A percentile compares a stretch with the other conserved stretches of the same genome.
Conservation (phyloP, 2,888 invertebrate genomes). For the Ctenicera cuprea region DNA sequence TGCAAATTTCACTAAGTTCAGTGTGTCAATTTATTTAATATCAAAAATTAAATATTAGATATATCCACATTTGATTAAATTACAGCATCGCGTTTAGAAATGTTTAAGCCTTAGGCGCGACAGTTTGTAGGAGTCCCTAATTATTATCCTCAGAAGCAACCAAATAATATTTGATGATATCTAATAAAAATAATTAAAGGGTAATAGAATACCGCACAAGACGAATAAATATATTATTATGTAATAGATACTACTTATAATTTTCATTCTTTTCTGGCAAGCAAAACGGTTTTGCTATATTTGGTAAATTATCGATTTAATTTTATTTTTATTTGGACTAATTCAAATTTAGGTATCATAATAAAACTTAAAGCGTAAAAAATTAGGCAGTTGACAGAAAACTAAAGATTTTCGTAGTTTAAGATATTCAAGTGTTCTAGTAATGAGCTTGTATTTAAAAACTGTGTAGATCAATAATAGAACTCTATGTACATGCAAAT, state of each 20-base stretch:
- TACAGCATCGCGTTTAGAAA: conserved; percentile 39
- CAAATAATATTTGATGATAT: conserved; percentile 44
- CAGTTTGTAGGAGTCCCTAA: conserved; percentile 40
- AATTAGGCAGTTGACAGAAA: no score
- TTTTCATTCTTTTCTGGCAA: not conserved
- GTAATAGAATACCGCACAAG: conserved; percentile 38
- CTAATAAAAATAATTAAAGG: conserved; percentile 45
- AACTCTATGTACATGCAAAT: no score
- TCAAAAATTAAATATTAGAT: conserved; percentile 23
- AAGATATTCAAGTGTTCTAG: no score
- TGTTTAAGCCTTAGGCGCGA: conserved; percentile 21
- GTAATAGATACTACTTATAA: conserved; percentile 11
- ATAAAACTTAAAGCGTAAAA: no score
- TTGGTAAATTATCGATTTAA: no score
- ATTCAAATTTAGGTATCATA: no score
- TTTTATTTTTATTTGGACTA: no score
- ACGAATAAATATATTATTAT: conserved; percentile 23
- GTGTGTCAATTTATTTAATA: conserved; percentile 6
- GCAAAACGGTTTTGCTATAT: not conserved
- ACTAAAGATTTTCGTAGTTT: no score
- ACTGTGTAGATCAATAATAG: no score
- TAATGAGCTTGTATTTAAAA: no score
- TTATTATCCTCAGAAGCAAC: conserved; percentile 49
- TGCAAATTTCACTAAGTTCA: not conserved
- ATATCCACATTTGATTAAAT: conserved; percentile 30